phyloP scores from a whole-genome alignment of 2,797 vertebrate species.

The Forpus xanthops region DNA sequence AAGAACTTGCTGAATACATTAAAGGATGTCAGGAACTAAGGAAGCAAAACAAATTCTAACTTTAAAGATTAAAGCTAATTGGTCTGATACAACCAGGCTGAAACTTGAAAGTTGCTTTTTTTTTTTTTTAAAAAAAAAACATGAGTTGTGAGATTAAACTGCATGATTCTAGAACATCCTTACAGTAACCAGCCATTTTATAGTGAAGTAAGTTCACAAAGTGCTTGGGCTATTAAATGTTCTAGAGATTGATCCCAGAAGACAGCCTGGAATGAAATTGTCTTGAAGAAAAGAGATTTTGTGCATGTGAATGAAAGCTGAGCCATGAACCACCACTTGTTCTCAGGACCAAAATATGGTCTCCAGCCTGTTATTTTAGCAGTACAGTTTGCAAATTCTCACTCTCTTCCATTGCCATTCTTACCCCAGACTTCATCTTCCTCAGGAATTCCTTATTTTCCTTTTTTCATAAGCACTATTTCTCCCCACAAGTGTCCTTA shows the following conservation, averaged over 20 bases:
- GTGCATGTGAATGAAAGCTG: neutral
- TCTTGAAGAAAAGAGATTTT: neutral
- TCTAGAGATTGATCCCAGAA: neutral
- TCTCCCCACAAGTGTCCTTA: neutral
- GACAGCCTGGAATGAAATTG: neutral
- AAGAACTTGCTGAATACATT: neutral
- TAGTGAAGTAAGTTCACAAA: neutral
- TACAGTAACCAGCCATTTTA: neutral
- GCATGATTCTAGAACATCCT: neutral
- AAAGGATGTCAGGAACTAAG: neutral
- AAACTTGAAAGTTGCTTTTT: neutral
- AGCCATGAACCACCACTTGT: fast-evolving
- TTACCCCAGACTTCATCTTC: neutral
- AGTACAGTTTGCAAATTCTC: neutral
- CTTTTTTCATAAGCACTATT: neutral
- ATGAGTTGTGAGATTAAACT: neutral
- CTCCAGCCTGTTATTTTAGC: neutral
- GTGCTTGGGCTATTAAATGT: neutral
- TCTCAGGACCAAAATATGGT: neutral
- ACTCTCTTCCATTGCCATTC: neutral
- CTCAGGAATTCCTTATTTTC: neutral
- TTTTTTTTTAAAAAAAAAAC: neutral
- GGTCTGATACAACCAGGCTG: neutral
- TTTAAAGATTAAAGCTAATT: neutral
- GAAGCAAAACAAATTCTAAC: neutral